Conservation (phyloP, 2,797 vertebrate genomes). For the Pristis pectinata region DNA sequence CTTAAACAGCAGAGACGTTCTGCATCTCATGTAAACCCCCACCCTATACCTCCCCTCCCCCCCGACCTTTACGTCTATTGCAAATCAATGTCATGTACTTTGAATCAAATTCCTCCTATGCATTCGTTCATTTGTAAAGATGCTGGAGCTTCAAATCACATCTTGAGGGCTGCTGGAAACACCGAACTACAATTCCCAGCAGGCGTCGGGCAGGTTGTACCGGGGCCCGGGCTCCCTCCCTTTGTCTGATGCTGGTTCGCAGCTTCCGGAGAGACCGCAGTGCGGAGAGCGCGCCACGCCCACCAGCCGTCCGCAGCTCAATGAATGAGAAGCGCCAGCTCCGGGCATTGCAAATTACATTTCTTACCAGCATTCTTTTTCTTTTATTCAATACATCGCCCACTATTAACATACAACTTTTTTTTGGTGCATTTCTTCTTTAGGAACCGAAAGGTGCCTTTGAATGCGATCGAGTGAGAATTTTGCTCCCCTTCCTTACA, state of each 20-base stretch:
- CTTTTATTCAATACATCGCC: not conserved
- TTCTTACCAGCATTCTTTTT: not conserved
- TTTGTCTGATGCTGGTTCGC: conserved; percentile 61
- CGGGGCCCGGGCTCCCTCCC: conserved; percentile 50
- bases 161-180: not conserved
- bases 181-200: conserved; percentile 44
- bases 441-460: not conserved
- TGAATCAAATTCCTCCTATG: not conserved
- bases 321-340: conserved; percentile 19
- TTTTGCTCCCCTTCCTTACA: not conserved
- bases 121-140: not conserved
- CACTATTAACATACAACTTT: not conserved
- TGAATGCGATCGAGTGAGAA: not conserved
- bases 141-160: not conserved
- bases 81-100: not conserved
- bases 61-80: not conserved
- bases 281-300: conserved; percentile 84
- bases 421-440: not conserved
- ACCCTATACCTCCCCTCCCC: not conserved
- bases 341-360: not conserved
- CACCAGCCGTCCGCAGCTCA: conserved; percentile 62
- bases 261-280: conserved; percentile 90
- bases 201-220: not conserved
- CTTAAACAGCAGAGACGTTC: not conserved
- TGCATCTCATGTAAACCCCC: not conserved